Base-by-base conservation (phyloP, 2,888 invertebrate genomes). In the Clistopyga incitator region DNA sequence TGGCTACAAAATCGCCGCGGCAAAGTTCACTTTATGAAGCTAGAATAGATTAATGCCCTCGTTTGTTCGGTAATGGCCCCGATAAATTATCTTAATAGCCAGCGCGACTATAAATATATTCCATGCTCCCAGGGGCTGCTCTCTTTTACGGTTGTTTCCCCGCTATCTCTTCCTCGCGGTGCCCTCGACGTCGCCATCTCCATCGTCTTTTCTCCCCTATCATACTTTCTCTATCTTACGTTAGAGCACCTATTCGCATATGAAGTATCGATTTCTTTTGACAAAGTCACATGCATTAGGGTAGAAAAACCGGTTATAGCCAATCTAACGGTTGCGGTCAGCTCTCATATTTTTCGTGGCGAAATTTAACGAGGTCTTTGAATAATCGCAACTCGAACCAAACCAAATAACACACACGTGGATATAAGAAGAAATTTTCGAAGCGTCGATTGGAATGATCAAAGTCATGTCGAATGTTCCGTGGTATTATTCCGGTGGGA, bases 21-120 rank as follows among this genome's bases (percentile, higher is more conserved):
- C 91, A 88, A 91, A 92, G 90, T 92, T 92, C 92, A 91, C 91
- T 92, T 92, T 92, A 92, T 92, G 92, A 92, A 92, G 92, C 92
- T 91, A 91, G 92, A 92, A 92, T 92, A 92, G 92, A 92, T 92
- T 92, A 92, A 92, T 92, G 92, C 89, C 90, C 92, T 92, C 92
- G 91, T 92, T 92, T 92, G 92, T 92, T 92, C 91, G 90, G 91
- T 92, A 92, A 92, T 92, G 92, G 92, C 92, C 90, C 89, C 91
- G 91, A 92, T 92, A 92, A 92, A 92, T 92, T 92, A 92, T 92
- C 91, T 92, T 92, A 92, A 92, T 92, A 92, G 92, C 91, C 89
- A 87, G 78, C 79, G 71, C 86, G 87, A 88, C 92, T 92, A 92
- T 92, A 92, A 92, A 92, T 92, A 92, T 92, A 92, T 92, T 92